Conservation (phyloP, 2,888 invertebrate species). For the Nephrotoma flavescens region DNA sequence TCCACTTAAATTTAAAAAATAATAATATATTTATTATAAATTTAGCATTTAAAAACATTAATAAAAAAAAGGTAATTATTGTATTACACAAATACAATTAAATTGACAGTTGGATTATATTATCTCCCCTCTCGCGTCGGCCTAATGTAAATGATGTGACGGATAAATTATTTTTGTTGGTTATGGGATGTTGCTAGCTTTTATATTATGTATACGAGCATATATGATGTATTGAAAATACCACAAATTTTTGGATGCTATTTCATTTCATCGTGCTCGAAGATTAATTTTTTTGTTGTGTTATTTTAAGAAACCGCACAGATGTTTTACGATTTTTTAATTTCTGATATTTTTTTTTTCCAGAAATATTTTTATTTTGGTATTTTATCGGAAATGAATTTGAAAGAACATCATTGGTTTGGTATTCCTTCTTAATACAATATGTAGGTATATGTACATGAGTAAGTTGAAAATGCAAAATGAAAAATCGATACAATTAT, state of each 20-base stretch:
- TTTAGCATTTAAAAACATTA: neutral
- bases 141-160: neutral
- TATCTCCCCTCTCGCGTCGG: neutral
- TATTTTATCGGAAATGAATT: neutral
- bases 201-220: neutral
- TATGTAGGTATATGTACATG: too few relatives aligned
- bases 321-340: neutral
- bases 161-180: neutral
- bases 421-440: neutral
- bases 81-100: neutral
- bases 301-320: neutral
- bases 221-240: neutral
- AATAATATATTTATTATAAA: neutral
- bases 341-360: neutral
- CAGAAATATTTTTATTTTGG: neutral
- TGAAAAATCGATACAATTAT: neutral
- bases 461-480: neutral
- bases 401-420: neutral
- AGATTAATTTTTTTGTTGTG: neutral
- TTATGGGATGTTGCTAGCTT: neutral
- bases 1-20: neutral
- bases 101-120: neutral
- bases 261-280: neutral
- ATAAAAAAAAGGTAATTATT: neutral
- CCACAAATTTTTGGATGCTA: neutral